Base-by-base conservation (phyloP, 2,113 vertebrate genomes). In the Sander lucioperca region DNA sequence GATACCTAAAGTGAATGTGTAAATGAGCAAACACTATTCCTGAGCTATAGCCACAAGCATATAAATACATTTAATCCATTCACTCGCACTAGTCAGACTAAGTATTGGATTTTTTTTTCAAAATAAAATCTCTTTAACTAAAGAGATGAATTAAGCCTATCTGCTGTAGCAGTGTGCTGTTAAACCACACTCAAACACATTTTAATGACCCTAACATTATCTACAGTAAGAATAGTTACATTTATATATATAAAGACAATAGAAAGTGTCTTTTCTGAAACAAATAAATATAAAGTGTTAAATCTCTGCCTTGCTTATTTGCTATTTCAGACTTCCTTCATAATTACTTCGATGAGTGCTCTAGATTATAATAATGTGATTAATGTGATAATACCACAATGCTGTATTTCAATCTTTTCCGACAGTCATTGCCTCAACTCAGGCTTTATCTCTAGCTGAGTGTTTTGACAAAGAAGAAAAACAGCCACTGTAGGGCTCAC, bases 381-480 rank as follows among this genome's bases (percentile, higher is more conserved):
- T 23, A 19, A 78, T 82, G 51, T 12, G 45, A 79, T 59, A 43
- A 51, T 36, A 23, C 16, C 18, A 21, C 36, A 59, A 66, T 33
- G 15, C 15, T 18, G 18, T 50, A 51, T 62, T 82, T 57, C 51
- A 48, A 18, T 69, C 51, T 79, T 53, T 54, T 79, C 64, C 36
- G n/a, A 23, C 57, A 21, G 18, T 30, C 25, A 10, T 14, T 57
- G 56, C 21, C 16, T 86, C 30, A 27, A 19, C 23, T 33, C 23
- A 47, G 3, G 72, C 54, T 51, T 43, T 63, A 51, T 83, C 62
- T 64, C 27, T 43, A 15, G 12, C 72, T 45, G 65, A 63, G 79
- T 65, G 39, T 43, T 43, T 43, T 74, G 43, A 78, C 23, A 53
- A 36, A 59, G 62, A 71, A n/a, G n/a, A 63, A 30, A 43, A 80